These are phyloP conservation scores for Galeruca laticollis DNA, from an alignment of 2,888 invertebrate species.

Conservation along the genomic window DNA sequence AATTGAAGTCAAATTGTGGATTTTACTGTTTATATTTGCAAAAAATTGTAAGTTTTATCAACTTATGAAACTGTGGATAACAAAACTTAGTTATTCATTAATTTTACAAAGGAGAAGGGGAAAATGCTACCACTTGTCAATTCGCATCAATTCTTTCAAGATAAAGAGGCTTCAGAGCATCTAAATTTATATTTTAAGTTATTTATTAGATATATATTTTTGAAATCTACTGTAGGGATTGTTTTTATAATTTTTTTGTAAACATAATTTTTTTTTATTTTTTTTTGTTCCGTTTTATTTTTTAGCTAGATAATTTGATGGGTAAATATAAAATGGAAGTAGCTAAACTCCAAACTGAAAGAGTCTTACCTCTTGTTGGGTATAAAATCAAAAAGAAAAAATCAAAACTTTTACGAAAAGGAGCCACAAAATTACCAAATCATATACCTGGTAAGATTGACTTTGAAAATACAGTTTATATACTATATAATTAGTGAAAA, in stretches of 20 bases:
- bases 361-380: conserved; percentile 69
- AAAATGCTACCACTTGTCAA: too few relatives aligned
- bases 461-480: neutral
- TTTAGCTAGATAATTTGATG: conserved; percentile 69
- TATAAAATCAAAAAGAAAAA: conserved; percentile 75
- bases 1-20: too few relatives aligned
- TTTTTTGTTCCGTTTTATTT: conserved; percentile 57
- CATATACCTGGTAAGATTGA: conserved; percentile 82
- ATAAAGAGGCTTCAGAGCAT: too few relatives aligned
- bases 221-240: neutral
- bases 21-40: too few relatives aligned
- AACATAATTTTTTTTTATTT: conserved; percentile 50
- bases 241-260: conserved; percentile 48
- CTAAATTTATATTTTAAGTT: neutral
- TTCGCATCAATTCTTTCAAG: too few relatives aligned
- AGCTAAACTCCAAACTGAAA: conserved; percentile 67
- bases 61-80: too few relatives aligned
- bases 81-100: too few relatives aligned
- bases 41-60: too few relatives aligned
- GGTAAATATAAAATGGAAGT: conserved; percentile 70
- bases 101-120: too few relatives aligned
- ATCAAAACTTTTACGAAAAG: conserved; percentile 77
- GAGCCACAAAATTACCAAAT: conserved; percentile 83
- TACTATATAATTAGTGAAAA: neutral
- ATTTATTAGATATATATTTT: neutral